Base-by-base conservation (phyloP, 1,140 invertebrate genomes). In the Pseudomyrmex flavicornis region DNA sequence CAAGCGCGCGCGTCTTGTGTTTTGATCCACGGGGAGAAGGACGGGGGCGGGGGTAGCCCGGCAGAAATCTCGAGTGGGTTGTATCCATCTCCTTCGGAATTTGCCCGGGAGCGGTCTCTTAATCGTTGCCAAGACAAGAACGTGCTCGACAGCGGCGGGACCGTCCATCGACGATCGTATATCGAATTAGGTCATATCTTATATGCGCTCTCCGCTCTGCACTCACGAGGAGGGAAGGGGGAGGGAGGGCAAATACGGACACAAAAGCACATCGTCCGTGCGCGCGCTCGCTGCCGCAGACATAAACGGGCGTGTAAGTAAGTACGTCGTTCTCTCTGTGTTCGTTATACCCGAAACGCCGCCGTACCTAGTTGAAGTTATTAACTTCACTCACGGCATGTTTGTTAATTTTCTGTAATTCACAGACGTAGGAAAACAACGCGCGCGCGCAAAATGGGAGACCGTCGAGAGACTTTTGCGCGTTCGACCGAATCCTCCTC, bases 161-260 rank as follows among this genome's bases (percentile, higher is more conserved):
- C n/a, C n/a, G 63, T 62, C 58, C 73, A 74, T 87, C 61, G 66
- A 35, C 54, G 70, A 76, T 86, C 77, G 65, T 86, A 86, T 66
- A 86, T 77, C 72, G 61, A 87, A 86, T 76, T 86, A 83, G 77
- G 50, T 26, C 69, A 59, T 46, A 70, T 58, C 58, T 72, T 87
- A 46, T 59, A 58, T 56, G 61, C 10, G 48, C 59, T 20, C 35
- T 35, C 5, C n/a, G 56, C 66, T 4, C 58, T 35, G 48, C 13
- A 2, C 8, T 66, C 10, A 4, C 15, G 44, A 8, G 44, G 8
- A 26, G 22, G 8, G 48, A 1, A 2, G 20, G 44, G 12, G 13
- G 7, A 2, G 22, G 8, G 48, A 1, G 1, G 13, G 22, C 50
- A 69, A 79, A 54, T 56, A 77, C 50, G 2, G 20, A 15, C 10